Evolutionary conservation across 2,113 vertebrate species (phyloP).

Genomic region (Arothron firmamentum): DNA sequence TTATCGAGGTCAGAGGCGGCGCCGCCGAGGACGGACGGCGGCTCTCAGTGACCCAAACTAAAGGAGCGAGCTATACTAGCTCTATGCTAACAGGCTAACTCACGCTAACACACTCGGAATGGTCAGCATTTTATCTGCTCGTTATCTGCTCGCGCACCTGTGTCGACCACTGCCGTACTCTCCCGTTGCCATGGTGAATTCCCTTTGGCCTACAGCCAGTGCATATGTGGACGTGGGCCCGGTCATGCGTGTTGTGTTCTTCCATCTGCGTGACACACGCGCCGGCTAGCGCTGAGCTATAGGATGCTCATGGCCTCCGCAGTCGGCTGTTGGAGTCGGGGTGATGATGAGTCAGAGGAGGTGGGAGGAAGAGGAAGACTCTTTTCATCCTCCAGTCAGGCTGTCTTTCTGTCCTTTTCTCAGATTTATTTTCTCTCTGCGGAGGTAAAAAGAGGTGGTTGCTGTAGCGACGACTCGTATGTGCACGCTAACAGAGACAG

Average conservation of each 20-base stretch:
- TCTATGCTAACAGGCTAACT: too few species aligned
- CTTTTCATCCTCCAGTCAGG: constrained; percentile 38
- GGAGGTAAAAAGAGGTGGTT: too few species aligned
- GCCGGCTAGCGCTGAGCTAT: constrained; percentile 10
- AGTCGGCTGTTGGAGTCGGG: constrained; percentile 45
- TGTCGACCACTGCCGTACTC: constrained; percentile 53
- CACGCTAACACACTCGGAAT: too few species aligned
- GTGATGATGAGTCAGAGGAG: constrained; percentile 51
- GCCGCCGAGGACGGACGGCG: too few species aligned
- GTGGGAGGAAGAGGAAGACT: constrained; percentile 44
- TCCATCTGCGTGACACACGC: constrained; percentile 1
- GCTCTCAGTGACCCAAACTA: not conserved
- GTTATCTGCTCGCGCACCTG: constrained; percentile 62
- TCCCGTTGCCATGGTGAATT: constrained; percentile 73
- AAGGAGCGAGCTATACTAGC: not conserved
- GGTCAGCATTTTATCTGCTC: constrained; percentile 45
- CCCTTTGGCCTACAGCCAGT: constrained; percentile 48
- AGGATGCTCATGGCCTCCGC: constrained; percentile 24
- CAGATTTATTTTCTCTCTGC: not conserved
- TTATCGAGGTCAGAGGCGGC: too few species aligned
- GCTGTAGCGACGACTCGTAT: too few species aligned
- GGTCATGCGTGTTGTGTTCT: constrained; percentile 4
- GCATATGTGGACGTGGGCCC: constrained; percentile 33
- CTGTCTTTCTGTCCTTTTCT: too few species aligned
- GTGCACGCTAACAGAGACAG: too few species aligned